phyloP scores from a whole-genome alignment of 92 coral and sea anemone genomes.

The Zoanthus sansibaricus region DNA sequence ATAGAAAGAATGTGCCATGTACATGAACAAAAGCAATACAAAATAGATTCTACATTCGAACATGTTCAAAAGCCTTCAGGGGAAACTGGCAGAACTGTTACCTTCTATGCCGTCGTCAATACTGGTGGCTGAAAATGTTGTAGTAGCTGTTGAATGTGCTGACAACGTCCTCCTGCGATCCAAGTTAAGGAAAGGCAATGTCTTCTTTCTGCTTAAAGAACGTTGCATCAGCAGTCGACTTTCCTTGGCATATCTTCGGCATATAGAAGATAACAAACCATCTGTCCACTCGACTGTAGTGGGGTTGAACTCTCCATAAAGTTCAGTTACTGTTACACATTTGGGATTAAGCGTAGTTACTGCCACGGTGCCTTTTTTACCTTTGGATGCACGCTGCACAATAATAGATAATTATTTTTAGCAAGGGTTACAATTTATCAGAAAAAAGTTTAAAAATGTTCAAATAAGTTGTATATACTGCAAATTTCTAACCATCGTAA shows the following conservation, averaged over 20 bases:
- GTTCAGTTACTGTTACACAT: constrained; percentile 90
- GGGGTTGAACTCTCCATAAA: constrained; percentile 91
- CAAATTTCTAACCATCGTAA: too few relatives aligned
- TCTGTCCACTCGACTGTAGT: constrained; percentile 98
- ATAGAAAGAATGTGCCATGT: too few relatives aligned
- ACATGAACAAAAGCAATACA: too few relatives aligned
- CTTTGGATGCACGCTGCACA: constrained; percentile 65
- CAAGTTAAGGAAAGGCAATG: constrained; percentile 30
- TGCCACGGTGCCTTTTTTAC: constrained; percentile 77
- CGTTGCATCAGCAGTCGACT: constrained; percentile 56
- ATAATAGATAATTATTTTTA: background rate
- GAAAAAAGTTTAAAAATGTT: background rate
- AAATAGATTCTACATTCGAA: too few relatives aligned
- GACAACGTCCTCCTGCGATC: constrained; percentile 66
- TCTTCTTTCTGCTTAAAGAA: constrained; percentile 49
- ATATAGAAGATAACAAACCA: constrained; percentile 81
- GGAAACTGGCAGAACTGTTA: background rate
- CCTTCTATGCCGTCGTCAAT: constrained; percentile 82
- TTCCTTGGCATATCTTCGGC: constrained; percentile 85
- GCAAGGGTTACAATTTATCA: background rate
- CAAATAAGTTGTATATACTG: too few relatives aligned
- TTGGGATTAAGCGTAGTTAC: constrained; percentile 88
- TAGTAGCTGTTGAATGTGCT: constrained; percentile 59
- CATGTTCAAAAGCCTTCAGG: too few relatives aligned
- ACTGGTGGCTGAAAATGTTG: constrained; percentile 69